These are phyloP conservation scores for Drosophila siamana DNA, from an alignment of 2,888 invertebrate genomes.

Conservation along the genomic window DNA sequence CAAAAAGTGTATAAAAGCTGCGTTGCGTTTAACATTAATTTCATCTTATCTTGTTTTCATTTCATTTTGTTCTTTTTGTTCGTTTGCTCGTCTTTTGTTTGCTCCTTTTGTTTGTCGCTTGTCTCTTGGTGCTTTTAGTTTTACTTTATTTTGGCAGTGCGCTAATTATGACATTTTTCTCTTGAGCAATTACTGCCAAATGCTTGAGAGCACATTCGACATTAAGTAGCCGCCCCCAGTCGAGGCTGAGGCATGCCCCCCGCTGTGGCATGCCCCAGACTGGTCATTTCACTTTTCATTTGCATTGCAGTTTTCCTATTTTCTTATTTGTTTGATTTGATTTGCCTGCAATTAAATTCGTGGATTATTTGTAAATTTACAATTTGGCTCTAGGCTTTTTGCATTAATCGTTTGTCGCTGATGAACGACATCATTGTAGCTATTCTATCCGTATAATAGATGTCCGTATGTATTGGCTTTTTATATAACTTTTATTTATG, in stretches of 20 bases:
- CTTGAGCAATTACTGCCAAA: constrained; percentile 77
- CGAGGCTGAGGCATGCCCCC: neutral
- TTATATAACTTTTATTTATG: constrained; percentile 82
- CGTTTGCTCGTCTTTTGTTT: constrained; percentile 7
- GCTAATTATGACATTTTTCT: constrained; percentile 74
- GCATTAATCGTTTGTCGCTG: constrained; percentile 61
- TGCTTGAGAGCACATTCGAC: constrained; percentile 68
- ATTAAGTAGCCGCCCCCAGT: constrained; percentile 59
- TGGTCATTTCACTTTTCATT: constrained; percentile 41
- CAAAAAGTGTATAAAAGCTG: constrained; percentile 11
- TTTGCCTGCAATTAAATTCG: constrained; percentile 55
- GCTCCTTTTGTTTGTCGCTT: constrained; percentile 13
- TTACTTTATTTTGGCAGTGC: constrained; percentile 46
- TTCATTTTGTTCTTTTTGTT: neutral
- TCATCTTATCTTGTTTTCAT: constrained; percentile 11
- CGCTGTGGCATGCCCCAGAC: neutral
- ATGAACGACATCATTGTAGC: constrained; percentile 29
- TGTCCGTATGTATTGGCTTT: constrained; percentile 34
- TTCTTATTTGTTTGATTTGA: constrained; percentile 29
- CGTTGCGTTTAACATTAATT: constrained; percentile 8
- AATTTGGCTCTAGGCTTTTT: constrained; percentile 46
- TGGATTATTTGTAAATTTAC: constrained; percentile 73
- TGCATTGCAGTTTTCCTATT: constrained; percentile 13
- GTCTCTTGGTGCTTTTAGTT: constrained; percentile 20
- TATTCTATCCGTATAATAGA: neutral